Evolutionary conservation across 2,797 vertebrate genomes (phyloP).

Genomic region (Triplophysa bombifrons): DNA sequence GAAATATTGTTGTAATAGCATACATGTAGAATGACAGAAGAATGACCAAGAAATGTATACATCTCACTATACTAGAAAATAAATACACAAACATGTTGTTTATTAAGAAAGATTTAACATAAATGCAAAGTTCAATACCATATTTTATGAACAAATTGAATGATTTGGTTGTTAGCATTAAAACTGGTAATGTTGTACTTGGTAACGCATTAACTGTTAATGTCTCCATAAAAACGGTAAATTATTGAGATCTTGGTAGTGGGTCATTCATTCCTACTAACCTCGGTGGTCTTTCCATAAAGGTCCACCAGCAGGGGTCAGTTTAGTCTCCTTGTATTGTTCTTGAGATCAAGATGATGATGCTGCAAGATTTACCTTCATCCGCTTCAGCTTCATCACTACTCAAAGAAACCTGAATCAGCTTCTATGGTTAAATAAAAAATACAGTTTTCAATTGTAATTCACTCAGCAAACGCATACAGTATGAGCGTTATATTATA

Average conservation of each 20-base stretch:
- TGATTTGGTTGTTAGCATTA: background rate
- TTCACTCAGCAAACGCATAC: background rate
- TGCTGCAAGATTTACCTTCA: background rate
- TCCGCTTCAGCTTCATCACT: slow-evolving; percentile 1
- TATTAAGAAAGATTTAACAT: too few relatives aligned
- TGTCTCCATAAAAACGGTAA: background rate
- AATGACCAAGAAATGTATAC: too few relatives aligned
- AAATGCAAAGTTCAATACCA: background rate
- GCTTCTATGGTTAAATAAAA: background rate
- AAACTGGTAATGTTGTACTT: background rate
- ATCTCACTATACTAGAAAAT: too few relatives aligned
- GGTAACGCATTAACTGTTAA: background rate
- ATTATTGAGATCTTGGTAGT: background rate
- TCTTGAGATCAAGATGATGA: background rate
- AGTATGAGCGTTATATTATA: background rate
- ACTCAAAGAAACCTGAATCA: background rate
- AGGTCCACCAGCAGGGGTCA: slow-evolving; percentile 76
- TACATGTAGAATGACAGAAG: too few relatives aligned
- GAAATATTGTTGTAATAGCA: too few relatives aligned
- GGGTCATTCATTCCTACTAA: background rate
- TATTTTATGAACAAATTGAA: background rate
- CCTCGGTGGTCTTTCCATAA: slow-evolving; percentile 24
- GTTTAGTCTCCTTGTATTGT: slow-evolving; percentile 65
- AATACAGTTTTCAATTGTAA: background rate
- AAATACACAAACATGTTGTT: too few relatives aligned